Conservation (phyloP, 2,888 invertebrate genomes). For the Oligia latruncula region DNA sequence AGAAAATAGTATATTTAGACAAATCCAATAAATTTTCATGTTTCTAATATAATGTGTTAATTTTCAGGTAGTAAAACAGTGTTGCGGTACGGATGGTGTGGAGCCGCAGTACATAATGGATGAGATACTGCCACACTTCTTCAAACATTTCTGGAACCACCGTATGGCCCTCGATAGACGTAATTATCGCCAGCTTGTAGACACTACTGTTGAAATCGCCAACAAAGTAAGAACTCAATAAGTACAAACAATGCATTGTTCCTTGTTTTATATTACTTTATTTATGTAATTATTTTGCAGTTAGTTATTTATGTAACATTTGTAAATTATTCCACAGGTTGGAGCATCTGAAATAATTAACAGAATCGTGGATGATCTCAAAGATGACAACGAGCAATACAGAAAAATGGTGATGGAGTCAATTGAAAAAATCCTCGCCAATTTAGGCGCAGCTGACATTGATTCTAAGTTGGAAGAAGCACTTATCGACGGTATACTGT, state of each 20-base stretch:
- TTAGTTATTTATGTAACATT: not conserved
- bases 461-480: constrained; percentile 99
- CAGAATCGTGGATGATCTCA: constrained; percentile 99
- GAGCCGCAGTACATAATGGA: constrained; percentile 99
- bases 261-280: not conserved
- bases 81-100: constrained; percentile 99
- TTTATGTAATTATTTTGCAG: not conserved
- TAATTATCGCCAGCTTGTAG: constrained; percentile 99
- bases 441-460: constrained; percentile 99
- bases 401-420: constrained; percentile 99
- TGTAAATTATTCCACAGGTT: constrained; percentile 87
- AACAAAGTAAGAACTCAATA: constrained; percentile 92
- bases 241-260: not conserved
- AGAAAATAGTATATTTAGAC: not conserved
- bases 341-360: constrained; percentile 99
- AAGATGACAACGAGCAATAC: constrained; percentile 99
- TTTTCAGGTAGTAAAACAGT: constrained; percentile 98
- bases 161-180: constrained; percentile 99
- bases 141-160: constrained; percentile 99
- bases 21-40: not conserved
- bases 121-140: constrained; percentile 99
- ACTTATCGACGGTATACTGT: constrained; percentile 99
- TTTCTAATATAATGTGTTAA: constrained; percentile 2
- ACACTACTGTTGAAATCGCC: constrained; percentile 99
- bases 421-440: constrained; percentile 99